Conservation (phyloP, 2,888 invertebrate genomes). For the Strigamia transsilvanica region DNA sequence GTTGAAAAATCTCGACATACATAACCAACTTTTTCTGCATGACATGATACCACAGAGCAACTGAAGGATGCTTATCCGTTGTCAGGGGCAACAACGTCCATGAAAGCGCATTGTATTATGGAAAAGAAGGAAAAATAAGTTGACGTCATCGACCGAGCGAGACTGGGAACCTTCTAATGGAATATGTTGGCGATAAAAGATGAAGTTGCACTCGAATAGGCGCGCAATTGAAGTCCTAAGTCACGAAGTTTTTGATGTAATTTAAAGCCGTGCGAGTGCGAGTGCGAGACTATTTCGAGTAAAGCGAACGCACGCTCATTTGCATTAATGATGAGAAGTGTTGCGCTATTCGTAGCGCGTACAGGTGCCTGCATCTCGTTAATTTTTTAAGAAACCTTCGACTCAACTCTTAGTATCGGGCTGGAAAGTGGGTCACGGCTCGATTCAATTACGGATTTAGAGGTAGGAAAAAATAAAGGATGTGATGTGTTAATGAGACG, state of each 20-base stretch:
- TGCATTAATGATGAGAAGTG: slow-evolving; percentile 27
- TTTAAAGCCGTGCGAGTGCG: background rate
- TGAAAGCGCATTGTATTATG: background rate
- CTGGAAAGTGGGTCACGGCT: slow-evolving; percentile 51
- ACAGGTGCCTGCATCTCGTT: slow-evolving; percentile 35
- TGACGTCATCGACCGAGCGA: background rate
- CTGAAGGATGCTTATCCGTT: slow-evolving; percentile 18
- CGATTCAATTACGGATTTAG: slow-evolving; percentile 51
- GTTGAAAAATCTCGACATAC: background rate
- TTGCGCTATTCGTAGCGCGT: background rate
- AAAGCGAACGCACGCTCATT: background rate
- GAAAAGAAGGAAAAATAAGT: background rate
- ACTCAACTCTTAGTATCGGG: background rate
- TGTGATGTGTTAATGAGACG: slow-evolving; percentile 13
- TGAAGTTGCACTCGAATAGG: background rate
- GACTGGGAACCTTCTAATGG: background rate
- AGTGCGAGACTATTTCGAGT: background rate
- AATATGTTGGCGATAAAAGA: background rate
- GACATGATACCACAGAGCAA: background rate
- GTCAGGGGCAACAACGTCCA: slow-evolving; percentile 2
- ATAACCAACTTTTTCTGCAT: background rate
- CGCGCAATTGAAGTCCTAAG: slow-evolving; percentile 9
- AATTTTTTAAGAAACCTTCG: slow-evolving; percentile 27
- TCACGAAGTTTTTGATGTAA: slow-evolving; percentile 1
- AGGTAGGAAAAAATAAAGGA: slow-evolving; percentile 51